These are phyloP conservation scores for Tetramorium alpestre DNA, from an alignment of 1,140 invertebrate species.

Conservation along the genomic window DNA sequence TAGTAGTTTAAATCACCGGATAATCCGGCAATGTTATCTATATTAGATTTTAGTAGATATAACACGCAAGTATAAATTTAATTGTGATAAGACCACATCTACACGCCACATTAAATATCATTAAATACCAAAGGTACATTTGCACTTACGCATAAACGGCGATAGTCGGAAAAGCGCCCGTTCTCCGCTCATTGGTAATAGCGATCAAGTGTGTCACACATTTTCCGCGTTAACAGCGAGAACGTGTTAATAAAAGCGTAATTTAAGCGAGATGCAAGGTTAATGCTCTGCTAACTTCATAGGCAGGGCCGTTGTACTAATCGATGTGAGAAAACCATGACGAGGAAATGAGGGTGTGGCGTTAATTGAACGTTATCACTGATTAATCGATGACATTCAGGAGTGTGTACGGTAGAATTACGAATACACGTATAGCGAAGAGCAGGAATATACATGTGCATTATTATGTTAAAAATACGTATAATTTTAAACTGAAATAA, in stretches of 20 bases:
- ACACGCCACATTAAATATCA: not conserved
- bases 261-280: constrained; percentile 39
- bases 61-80: not conserved
- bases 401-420: not conserved
- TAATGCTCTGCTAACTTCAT: constrained; percentile 27
- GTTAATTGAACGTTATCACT: constrained; percentile 45
- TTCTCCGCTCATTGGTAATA: not conserved
- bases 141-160: not conserved
- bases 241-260: constrained; percentile 32
- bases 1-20: not conserved
- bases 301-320: constrained; percentile 20
- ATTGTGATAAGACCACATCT: not conserved
- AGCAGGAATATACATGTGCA: not conserved
- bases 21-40: not conserved
- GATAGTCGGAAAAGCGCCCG: not conserved
- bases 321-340: constrained; percentile 45
- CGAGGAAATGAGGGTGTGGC: constrained; percentile 24
- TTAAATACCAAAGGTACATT: not conserved
- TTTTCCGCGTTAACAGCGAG: constrained; percentile 17
- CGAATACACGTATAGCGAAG: not conserved
- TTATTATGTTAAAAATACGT: not conserved
- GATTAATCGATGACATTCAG: constrained; percentile 19
- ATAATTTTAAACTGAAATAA: not conserved
- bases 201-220: not conserved
- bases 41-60: not conserved